Evolutionary conservation across 2,888 invertebrate genomes (phyloP), one percentile per base, ranked within the genome.

Genomic region (Branchellion lobata): DNA sequence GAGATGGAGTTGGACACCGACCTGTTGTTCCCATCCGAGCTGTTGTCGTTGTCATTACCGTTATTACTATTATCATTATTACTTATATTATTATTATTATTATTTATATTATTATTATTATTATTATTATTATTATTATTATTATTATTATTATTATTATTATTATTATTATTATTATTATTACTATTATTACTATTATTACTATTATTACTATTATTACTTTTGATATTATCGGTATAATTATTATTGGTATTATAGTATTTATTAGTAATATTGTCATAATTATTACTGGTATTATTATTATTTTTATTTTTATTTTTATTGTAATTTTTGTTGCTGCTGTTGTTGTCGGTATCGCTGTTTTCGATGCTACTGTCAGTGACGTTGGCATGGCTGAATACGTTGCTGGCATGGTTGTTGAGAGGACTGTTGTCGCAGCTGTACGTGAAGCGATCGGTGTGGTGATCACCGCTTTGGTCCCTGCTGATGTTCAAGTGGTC

Each of bases 291-390:
- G n/a, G n/a, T n/a, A n/a, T n/a, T n/a, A n/a, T n/a, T n/a, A n/a
- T n/a, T n/a, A n/a, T n/a, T n/a, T n/a, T n/a, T n/a, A n/a, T n/a
- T n/a, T n/a, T n/a, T n/a, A n/a, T n/a, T 40, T 40, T 14, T 14
- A 14, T 8, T 8, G 40, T 40, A 8, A 14, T 40, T 40, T 5
- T 40, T 5, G 40, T 40, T 40, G 40, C 40, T 40, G 40, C 40
- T 40, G 40, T 40, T 40, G 73, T 40, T 73, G 73, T 36, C 36
- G 73, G 0, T 73, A 53, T 1, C 51, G 75, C 3, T 65, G 65
- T 65, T 65, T 5, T 65, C 29, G 65, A 8, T 27, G 75, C n/a
- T 29, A 1, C 24, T 65, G 65, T 65, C 29, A 29, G 3, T 65
- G 65, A 65, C 21, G 65, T 11, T 65, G 65, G 3, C 29, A 29